A percentile compares a stretch with the other conserved stretches of the same genome.
These are phyloP conservation scores for Cossypha heuglini DNA, from an alignment of 2,797 vertebrate species.

Conservation along the genomic window DNA sequence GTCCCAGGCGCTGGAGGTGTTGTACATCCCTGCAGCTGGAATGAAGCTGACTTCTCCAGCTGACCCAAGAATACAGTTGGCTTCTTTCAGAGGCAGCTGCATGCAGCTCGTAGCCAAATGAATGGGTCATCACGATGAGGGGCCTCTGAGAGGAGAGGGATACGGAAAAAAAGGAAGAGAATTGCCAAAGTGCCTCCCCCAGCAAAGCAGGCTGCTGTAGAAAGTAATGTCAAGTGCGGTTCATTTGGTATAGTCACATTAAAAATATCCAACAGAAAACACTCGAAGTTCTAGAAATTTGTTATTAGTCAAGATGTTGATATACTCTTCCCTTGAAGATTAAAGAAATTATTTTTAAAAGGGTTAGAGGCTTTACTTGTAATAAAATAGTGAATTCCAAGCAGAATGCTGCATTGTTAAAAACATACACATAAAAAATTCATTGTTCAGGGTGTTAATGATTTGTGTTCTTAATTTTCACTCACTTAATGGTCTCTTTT, in stretches of 20 bases:
- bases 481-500: not conserved
- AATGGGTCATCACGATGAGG: constrained; percentile 31
- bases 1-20: not conserved
- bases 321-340: not conserved
- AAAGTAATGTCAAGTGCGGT: constrained; percentile 2
- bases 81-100: constrained; percentile 58
- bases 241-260: not conserved
- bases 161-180: not conserved
- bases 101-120: constrained; percentile 12
- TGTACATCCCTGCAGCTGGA: not conserved
- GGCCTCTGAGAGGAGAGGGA: constrained; percentile 52
- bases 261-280: constrained; percentile 3
- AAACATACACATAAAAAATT: not conserved
- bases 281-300: not conserved
- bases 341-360: constrained; percentile 32
- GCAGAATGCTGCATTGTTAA: not conserved
- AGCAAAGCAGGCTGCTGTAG: constrained; percentile 11
- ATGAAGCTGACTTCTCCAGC: not conserved
- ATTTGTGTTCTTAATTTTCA: not conserved
- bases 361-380: not conserved
- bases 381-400: not conserved
- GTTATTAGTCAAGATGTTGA: constrained; percentile 21
- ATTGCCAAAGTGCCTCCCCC: constrained; percentile 45
- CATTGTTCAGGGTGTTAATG: not conserved
- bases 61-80: constrained; percentile 59